Conservation (phyloP, 2,113 vertebrate species). For the Phylloscopus trochilus region DNA sequence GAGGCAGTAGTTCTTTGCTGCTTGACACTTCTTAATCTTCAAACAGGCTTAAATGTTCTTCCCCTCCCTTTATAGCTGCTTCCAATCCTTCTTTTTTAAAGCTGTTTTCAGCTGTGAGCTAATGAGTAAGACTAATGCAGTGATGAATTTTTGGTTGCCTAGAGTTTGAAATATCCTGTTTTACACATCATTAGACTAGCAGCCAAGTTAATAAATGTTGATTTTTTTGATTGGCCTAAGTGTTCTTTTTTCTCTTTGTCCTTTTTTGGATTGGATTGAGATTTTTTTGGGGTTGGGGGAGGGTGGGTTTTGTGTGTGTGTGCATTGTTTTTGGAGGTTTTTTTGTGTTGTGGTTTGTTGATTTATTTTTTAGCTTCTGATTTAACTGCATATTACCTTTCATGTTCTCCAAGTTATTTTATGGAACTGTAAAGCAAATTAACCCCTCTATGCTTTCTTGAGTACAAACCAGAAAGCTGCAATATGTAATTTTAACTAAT, state of each 20-base stretch:
- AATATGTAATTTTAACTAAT: neutral
- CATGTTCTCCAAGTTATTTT: neutral
- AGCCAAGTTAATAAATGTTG: neutral
- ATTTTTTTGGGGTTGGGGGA: too few species aligned
- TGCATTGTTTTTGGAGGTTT: neutral
- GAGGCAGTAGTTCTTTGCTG: slow-evolving; percentile 21
- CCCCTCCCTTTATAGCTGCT: slow-evolving; percentile 29
- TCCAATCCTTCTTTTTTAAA: slow-evolving; percentile 49
- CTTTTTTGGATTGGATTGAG: neutral
- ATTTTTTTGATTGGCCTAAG: neutral
- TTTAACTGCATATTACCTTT: neutral
- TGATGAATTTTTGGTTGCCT: slow-evolving; percentile 21
- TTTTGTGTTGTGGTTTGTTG: neutral
- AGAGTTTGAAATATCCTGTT: neutral
- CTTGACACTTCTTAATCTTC: slow-evolving; percentile 57
- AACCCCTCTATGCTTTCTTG: neutral
- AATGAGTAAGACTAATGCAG: slow-evolving; percentile 10
- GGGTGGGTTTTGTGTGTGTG: fast-evolving
- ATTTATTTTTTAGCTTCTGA: neutral
- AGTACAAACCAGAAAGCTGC: neutral
- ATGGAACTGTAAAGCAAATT: neutral
- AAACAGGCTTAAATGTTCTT: slow-evolving; percentile 54
- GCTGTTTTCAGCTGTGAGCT: slow-evolving; percentile 29
- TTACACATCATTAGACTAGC: neutral
- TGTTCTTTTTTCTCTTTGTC: neutral